phyloP scores from a whole-genome alignment of 2,113 vertebrate genomes.

The Oxygymnocypris stewartii region DNA sequence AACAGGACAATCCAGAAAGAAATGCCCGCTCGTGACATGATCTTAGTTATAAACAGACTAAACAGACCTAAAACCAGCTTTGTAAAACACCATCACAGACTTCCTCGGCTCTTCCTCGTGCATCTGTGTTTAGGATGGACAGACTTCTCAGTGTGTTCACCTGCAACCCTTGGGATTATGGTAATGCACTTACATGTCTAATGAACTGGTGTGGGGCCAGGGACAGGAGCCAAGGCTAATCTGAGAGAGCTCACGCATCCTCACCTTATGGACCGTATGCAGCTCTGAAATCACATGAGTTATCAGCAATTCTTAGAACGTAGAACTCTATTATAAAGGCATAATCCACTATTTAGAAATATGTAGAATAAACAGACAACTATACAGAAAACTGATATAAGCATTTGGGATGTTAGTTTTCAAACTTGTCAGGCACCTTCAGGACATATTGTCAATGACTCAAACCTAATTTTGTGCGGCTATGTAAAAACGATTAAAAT shows the following conservation, averaged over 20 bases:
- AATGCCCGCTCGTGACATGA: constrained; percentile 63
- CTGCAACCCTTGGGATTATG: constrained; percentile 78
- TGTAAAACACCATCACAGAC: constrained; percentile 56
- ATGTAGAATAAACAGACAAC: neutral
- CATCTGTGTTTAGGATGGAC: constrained; percentile 53
- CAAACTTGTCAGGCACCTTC: neutral
- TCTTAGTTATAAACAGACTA: constrained; percentile 24
- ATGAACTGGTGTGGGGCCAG: constrained; percentile 57
- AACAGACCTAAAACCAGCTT: constrained; percentile 1
- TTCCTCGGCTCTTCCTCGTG: constrained; percentile 53
- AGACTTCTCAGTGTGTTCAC: constrained; percentile 56
- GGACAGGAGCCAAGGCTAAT: constrained; percentile 59
- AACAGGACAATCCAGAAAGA: constrained; percentile 65
- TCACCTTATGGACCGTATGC: constrained; percentile 28
- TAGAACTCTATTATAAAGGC: neutral
- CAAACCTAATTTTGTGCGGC: neutral
- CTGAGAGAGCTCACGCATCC: constrained; percentile 53
- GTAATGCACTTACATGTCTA: constrained; percentile 78
- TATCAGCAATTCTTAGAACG: constrained; percentile 51
- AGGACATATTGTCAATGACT: neutral
- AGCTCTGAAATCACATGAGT: constrained; percentile 60
- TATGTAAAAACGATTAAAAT: too few species aligned
- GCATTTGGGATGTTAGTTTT: too few species aligned
- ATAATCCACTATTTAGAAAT: neutral
- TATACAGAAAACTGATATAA: too few species aligned